phyloP scores from a whole-genome alignment of 2,888 invertebrate genomes.

The Drosophila testacea region DNA sequence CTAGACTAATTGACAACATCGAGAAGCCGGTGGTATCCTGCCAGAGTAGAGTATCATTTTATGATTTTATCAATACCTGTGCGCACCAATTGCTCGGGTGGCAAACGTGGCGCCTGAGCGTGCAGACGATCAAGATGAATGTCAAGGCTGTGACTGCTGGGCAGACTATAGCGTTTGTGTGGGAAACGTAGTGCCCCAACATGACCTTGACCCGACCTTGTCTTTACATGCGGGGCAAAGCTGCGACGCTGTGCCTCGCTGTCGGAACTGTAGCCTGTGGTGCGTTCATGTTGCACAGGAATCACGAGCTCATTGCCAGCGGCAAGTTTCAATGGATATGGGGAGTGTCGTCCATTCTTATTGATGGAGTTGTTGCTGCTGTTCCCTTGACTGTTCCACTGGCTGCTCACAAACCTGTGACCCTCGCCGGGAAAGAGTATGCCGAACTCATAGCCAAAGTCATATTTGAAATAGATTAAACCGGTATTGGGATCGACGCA shows the following conservation, averaged over 20 bases:
- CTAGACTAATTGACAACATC: constrained; percentile 53
- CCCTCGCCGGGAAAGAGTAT: constrained; percentile 90
- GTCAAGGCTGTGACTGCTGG: constrained; percentile 82
- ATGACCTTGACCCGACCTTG: background rate
- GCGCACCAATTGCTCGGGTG: constrained; percentile 71
- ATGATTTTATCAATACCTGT: constrained; percentile 60
- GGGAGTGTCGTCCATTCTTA: constrained; percentile 61
- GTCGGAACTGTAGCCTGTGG: constrained; percentile 77
- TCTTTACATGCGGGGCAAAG: constrained; percentile 27
- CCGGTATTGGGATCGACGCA: constrained; percentile 91
- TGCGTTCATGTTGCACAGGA: constrained; percentile 89
- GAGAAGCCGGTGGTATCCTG: constrained; percentile 27
- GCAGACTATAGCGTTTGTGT: constrained; percentile 85
- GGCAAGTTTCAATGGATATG: constrained; percentile 86
- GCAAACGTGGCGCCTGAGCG: constrained; percentile 78
- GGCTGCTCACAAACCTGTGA: constrained; percentile 85
- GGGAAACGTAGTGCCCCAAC: constrained; percentile 41
- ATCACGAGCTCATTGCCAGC: constrained; percentile 87
- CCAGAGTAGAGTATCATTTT: constrained; percentile 1
- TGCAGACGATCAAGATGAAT: constrained; percentile 84
- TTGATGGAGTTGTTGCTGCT: constrained; percentile 33
- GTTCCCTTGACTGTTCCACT: constrained; percentile 71
- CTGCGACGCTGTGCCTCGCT: constrained; percentile 66
- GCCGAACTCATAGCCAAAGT: constrained; percentile 92
- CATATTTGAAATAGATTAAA: constrained; percentile 92